Evolutionary conservation across 1,140 invertebrate species (phyloP).

Genomic region (Sminthurinus signatus): DNA sequence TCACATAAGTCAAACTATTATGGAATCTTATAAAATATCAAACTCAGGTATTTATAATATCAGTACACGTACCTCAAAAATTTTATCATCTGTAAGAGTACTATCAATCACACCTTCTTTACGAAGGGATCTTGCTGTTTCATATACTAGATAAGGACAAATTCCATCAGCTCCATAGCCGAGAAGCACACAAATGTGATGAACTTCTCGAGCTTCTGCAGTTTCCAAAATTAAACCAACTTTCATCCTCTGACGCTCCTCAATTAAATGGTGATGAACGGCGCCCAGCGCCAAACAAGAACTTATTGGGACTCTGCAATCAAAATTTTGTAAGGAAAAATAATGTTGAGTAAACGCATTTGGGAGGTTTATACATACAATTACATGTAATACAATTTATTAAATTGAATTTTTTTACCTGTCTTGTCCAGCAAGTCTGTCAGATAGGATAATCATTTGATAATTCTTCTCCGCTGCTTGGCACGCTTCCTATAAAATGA

Average conservation of each 20-base stretch:
- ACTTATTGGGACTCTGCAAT: conserved; percentile 65
- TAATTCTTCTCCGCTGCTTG: conserved; percentile 69
- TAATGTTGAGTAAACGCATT: neutral
- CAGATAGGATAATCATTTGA: conserved; percentile 83
- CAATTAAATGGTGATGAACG: conserved; percentile 92
- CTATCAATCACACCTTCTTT: conserved; percentile 72
- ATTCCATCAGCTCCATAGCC: conserved; percentile 92
- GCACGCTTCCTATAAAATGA: too few species aligned
- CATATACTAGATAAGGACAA: conserved; percentile 94
- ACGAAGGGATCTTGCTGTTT: conserved; percentile 73
- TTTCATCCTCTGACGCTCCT: conserved; percentile 91
- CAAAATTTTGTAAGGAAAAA: too few species aligned
- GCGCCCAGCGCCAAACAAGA: conserved; percentile 82
- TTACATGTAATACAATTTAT: too few species aligned
- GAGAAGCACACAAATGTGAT: conserved; percentile 30
- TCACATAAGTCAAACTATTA: neutral
- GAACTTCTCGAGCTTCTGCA: conserved; percentile 67
- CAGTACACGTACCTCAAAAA: conserved; percentile 60
- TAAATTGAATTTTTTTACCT: conserved; percentile 49
- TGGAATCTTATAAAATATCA: conserved; percentile 5
- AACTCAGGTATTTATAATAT: neutral
- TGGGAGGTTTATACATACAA: too few species aligned
- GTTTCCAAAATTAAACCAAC: conserved; percentile 89
- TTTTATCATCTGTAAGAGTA: conserved; percentile 69
- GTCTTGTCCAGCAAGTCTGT: conserved; percentile 64